A percentile compares a stretch with the other conserved stretches of the same genome.
phyloP scores from a whole-genome alignment of 1,140 invertebrate species.

The Conus betulinus region DNA sequence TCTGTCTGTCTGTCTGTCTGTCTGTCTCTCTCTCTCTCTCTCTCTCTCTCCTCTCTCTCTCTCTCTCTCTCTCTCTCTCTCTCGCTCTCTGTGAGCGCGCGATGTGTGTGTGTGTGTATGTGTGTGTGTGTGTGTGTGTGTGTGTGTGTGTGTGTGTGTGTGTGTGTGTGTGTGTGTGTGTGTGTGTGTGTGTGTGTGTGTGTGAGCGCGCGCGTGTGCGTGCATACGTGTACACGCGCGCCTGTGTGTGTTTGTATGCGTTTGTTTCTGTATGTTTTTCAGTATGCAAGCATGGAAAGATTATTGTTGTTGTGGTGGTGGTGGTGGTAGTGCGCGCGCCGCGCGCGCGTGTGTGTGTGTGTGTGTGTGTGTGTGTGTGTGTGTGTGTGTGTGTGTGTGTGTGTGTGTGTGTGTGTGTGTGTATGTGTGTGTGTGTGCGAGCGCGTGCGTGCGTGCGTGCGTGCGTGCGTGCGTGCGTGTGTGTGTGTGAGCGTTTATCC shows the following conservation, averaged over 20 bases:
- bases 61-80: background rate
- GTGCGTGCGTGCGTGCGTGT: background rate
- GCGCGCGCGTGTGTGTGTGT: too few species aligned
- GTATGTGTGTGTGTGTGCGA: background rate
- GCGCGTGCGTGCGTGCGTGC: background rate
- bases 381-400: background rate
- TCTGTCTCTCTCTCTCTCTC: background rate
- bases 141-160: constrained; percentile 1
- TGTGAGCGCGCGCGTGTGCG: background rate
- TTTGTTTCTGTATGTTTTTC: background rate
- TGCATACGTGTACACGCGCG: background rate
- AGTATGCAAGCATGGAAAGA: too few species aligned
- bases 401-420: background rate
- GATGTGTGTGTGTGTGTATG: constrained; percentile 5
- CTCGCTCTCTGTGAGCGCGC: background rate
- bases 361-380: background rate
- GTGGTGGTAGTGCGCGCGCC: too few species aligned
- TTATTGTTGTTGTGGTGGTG: background rate
- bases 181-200: constrained; percentile 20
- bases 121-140: constrained; percentile 21
- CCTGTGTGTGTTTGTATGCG: constrained; percentile 18
- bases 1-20: background rate
- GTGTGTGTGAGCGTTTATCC: background rate
- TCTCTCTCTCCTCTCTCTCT: background rate
- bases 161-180: constrained; percentile 11